Conservation (phyloP, 2,113 vertebrate species). For the Sarotherodon lohbergeri region DNA sequence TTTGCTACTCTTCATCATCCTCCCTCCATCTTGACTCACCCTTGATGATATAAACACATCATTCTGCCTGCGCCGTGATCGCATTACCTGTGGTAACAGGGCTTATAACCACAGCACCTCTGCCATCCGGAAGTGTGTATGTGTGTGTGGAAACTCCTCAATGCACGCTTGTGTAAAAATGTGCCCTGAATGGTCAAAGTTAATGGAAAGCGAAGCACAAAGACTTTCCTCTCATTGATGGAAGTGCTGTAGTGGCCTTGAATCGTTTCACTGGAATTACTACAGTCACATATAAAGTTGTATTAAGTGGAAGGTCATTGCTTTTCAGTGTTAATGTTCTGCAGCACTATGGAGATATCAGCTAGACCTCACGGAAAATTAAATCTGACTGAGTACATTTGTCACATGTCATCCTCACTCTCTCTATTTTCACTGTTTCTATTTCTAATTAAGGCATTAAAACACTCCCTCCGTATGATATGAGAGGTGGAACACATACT, state of each 20-base stretch:
- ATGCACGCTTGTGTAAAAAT: not conserved
- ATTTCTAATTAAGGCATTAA: not conserved
- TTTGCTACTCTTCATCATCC: not conserved
- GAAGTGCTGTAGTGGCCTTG: slow-evolving; percentile 2
- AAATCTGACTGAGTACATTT: not conserved
- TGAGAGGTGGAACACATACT: not conserved
- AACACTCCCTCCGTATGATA: not conserved
- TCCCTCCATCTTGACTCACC: slow-evolving; percentile 23
- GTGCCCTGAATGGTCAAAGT: not conserved
- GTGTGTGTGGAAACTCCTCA: not conserved
- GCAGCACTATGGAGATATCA: not conserved
- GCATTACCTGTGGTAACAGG: slow-evolving; percentile 49
- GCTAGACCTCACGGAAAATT: not conserved
- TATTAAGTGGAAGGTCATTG: not conserved
- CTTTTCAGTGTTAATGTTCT: not conserved
- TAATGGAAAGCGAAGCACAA: not conserved
- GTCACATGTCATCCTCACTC: not conserved
- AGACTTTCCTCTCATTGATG: not conserved
- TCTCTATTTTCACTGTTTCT: not conserved
- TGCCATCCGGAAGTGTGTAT: not conserved
- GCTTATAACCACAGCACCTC: slow-evolving; percentile 34
- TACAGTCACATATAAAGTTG: not conserved
- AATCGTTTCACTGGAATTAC: slow-evolving; percentile 5
- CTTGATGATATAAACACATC: slow-evolving; percentile 61
- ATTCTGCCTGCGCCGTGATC: slow-evolving; percentile 40